Conservation (phyloP, 2,113 vertebrate genomes). For the Aplodontia rufa region DNA sequence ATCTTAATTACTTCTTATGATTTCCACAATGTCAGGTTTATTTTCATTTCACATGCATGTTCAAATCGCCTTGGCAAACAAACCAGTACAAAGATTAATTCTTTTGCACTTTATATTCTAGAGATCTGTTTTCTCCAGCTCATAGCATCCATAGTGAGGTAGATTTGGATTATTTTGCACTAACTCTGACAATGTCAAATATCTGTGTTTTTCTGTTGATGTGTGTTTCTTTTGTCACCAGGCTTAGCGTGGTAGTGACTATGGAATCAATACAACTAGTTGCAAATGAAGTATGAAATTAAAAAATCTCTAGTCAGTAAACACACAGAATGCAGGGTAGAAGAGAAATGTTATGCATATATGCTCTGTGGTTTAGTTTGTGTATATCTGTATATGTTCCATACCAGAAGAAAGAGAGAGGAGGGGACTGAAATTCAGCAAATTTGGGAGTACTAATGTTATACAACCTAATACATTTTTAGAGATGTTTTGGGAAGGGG, state of each 20-base stretch:
- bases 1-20: not conserved
- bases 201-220: not conserved
- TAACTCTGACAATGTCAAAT: conserved; percentile 7
- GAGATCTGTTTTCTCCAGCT: not conserved
- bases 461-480: no score
- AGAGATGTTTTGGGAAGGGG: no score
- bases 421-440: conserved; percentile 8
- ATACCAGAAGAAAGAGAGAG: not conserved
- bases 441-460: not conserved
- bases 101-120: not conserved
- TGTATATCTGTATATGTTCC: not conserved
- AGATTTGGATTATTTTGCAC: not conserved
- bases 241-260: not conserved
- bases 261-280: not conserved
- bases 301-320: not conserved
- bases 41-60: conserved; percentile 36
- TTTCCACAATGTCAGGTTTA: not conserved
- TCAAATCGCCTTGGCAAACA: conserved; percentile 19
- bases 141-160: not conserved
- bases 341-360: not conserved
- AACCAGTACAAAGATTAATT: conserved; percentile 44
- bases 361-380: not conserved
- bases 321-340: not conserved
- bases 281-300: conserved; percentile 65
- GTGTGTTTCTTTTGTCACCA: not conserved